These are phyloP conservation scores for Scleropages formosus DNA, from an alignment of 2,797 vertebrate genomes.

Conservation along the genomic window DNA sequence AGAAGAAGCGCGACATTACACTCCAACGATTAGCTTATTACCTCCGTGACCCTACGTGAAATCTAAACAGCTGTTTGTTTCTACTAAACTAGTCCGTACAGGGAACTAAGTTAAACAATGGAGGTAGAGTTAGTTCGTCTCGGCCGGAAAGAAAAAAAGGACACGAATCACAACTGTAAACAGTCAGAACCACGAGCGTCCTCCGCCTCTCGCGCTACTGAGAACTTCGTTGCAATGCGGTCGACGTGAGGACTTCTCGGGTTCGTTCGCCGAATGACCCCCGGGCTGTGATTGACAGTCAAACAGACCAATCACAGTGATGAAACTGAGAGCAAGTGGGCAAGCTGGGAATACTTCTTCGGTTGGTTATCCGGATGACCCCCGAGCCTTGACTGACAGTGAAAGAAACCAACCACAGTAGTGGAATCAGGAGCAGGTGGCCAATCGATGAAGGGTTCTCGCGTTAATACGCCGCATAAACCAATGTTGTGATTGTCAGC, in stretches of 20 bases:
- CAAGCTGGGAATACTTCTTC: neutral
- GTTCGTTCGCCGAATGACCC: conserved; percentile 43
- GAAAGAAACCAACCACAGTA: too few relatives aligned
- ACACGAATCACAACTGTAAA: neutral
- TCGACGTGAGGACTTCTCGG: conserved; percentile 28
- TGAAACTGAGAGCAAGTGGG: neutral
- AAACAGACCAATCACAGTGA: conserved; percentile 48
- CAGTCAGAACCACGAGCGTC: neutral
- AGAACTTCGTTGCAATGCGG: conserved; percentile 57
- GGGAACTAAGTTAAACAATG: neutral
- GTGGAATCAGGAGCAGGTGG: too few relatives aligned
- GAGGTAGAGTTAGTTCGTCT: neutral
- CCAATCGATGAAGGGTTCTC: conserved; percentile 9
- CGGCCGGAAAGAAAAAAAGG: neutral
- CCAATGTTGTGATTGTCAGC: conserved; percentile 31
- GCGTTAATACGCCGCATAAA: conserved; percentile 44
- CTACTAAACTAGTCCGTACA: conserved; percentile 4
- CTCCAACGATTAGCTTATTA: neutral
- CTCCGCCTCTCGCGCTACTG: conserved; percentile 24
- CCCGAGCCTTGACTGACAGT: too few relatives aligned
- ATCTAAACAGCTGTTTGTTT: neutral
- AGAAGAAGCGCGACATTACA: neutral
- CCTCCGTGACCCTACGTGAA: neutral
- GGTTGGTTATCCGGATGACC: too few relatives aligned
- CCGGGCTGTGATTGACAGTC: conserved; percentile 30